phyloP scores from a whole-genome alignment of 2,888 invertebrate species.

The Luffia ferchaultella region DNA sequence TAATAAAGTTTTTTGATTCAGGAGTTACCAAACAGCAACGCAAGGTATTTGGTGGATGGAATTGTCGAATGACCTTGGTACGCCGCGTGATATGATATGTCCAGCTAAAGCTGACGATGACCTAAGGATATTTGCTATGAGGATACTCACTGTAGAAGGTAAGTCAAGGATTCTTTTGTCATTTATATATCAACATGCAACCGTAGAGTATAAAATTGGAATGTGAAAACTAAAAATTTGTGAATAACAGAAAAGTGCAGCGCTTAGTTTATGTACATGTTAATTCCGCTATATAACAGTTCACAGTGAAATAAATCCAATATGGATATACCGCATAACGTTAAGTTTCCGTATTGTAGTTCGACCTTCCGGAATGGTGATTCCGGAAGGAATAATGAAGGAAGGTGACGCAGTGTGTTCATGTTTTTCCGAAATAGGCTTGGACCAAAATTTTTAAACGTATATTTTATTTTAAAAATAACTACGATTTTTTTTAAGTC shows the following conservation, averaged over 20 bases:
- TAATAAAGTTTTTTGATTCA: conserved; percentile 35
- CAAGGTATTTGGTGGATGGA: conserved; percentile 85
- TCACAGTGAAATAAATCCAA: too few relatives aligned
- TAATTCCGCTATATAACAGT: background rate
- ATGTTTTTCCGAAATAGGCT: too few relatives aligned
- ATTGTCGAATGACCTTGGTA: conserved; percentile 71
- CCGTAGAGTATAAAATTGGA: too few relatives aligned
- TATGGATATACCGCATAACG: too few relatives aligned
- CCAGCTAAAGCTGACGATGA: conserved; percentile 68
- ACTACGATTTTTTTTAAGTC: too few relatives aligned
- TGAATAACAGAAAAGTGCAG: background rate
- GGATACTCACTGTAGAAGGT: conserved; percentile 68
- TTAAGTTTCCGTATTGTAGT: too few relatives aligned
- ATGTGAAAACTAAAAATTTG: too few relatives aligned
- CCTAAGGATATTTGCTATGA: conserved; percentile 71
- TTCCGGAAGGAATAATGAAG: too few relatives aligned
- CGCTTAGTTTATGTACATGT: background rate
- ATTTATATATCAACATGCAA: background rate
- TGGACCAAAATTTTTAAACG: too few relatives aligned
- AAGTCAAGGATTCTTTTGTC: conserved; percentile 4
- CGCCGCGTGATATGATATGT: conserved; percentile 73
- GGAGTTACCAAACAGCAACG: conserved; percentile 75
- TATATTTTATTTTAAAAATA: too few relatives aligned
- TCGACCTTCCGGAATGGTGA: too few relatives aligned
- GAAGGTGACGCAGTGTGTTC: too few relatives aligned